Evolutionary conservation across 2,888 invertebrate genomes (phyloP).

Genomic region (Heliconius hortense): DNA sequence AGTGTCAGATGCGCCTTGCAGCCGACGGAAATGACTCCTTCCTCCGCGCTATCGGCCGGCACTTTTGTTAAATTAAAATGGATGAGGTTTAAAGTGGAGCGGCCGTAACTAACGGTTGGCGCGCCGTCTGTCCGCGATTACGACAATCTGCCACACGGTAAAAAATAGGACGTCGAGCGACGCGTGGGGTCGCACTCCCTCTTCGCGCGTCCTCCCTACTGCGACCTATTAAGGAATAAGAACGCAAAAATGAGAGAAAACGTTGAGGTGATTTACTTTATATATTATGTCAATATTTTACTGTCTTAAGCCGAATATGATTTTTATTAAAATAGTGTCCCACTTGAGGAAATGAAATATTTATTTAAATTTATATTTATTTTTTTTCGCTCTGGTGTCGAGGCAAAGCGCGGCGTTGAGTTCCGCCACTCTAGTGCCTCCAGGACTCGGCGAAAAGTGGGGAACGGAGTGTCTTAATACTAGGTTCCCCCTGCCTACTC

Average conservation of each 20-base stretch:
- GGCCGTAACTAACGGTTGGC: conserved; percentile 77
- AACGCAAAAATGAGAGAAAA: conserved; percentile 41
- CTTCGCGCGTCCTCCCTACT: conserved; percentile 35
- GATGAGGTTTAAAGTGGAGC: conserved; percentile 81
- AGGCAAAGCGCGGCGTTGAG: too few relatives aligned
- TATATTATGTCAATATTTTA: neutral
- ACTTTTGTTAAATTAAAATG: conserved; percentile 81
- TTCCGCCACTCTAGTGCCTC: too few relatives aligned
- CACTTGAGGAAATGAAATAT: too few relatives aligned
- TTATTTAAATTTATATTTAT: too few relatives aligned
- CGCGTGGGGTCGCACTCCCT: conserved; percentile 65
- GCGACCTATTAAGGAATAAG: conserved; percentile 47
- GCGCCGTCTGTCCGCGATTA: conserved; percentile 67
- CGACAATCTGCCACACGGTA: conserved; percentile 59
- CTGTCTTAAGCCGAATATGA: neutral
- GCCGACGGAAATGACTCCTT: conserved; percentile 77
- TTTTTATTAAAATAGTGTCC: too few relatives aligned
- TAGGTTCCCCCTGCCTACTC: too few relatives aligned
- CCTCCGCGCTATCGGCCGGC: conserved; percentile 79
- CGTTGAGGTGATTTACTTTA: neutral
- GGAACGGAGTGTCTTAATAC: too few relatives aligned
- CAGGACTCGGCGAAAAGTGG: too few relatives aligned
- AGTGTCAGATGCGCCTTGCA: conserved; percentile 56
- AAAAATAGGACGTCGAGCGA: conserved; percentile 63
- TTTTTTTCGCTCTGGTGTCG: too few relatives aligned